These are phyloP conservation scores for Lytechinus variegatus DNA, from an alignment of 35 echinoderm and acorn worm species.

Conservation along the genomic window DNA sequence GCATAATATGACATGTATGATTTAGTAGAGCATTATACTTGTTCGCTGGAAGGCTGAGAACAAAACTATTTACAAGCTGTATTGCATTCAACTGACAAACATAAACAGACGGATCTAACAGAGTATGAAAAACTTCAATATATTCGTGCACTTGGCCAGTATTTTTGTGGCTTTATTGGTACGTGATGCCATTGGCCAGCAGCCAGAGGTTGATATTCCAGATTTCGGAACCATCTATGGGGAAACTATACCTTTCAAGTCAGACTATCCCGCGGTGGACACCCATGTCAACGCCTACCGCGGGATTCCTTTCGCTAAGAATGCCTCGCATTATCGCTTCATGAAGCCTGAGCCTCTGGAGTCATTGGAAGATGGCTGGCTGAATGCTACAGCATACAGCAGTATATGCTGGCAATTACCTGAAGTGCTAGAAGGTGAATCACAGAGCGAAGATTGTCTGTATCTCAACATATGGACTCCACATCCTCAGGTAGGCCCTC, in stretches of 20 bases:
- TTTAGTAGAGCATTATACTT: background rate
- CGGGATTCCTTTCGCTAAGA: slow-evolving; percentile 79
- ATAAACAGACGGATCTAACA: background rate
- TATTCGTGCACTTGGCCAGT: background rate
- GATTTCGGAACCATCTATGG: slow-evolving; percentile 70
- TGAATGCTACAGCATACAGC: slow-evolving; percentile 46
- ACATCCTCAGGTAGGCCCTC: slow-evolving; percentile 66
- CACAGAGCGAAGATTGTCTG: slow-evolving; percentile 78
- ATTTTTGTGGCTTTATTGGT: background rate
- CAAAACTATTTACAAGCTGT: background rate
- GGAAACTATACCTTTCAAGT: slow-evolving; percentile 51
- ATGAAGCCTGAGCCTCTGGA: slow-evolving; percentile 58
- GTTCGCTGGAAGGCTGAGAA: background rate
- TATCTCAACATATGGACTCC: slow-evolving; percentile 89
- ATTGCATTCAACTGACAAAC: background rate
- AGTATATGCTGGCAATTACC: slow-evolving; percentile 49
- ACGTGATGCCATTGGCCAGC: background rate
- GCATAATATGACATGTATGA: too few species aligned
- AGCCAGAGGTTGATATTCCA: slow-evolving; percentile 33
- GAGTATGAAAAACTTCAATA: background rate
- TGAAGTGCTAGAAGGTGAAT: background rate
- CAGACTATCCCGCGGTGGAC: slow-evolving; percentile 47
- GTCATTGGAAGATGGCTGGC: background rate
- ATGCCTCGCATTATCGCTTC: slow-evolving; percentile 61
- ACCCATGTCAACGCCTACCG: slow-evolving; percentile 68